These are phyloP conservation scores for Styela clava DNA, from an alignment of 23 tunicate species.

Conservation along the genomic window DNA sequence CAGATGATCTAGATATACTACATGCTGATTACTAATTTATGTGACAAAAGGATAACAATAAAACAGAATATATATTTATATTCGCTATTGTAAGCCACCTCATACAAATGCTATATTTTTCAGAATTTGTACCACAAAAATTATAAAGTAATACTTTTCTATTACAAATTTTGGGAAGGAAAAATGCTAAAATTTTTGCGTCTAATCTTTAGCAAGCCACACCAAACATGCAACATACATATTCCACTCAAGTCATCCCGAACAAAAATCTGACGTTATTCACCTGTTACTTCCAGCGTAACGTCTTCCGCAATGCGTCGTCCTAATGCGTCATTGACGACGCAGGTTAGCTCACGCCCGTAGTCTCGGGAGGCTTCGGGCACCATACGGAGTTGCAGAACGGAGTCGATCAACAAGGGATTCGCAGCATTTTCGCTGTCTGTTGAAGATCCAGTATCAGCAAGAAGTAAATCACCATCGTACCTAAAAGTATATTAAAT, in stretches of 20 bases:
- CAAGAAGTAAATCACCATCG: constrained; percentile 20
- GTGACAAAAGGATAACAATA: no score
- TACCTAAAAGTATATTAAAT: no score
- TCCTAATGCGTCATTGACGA: constrained; percentile 50
- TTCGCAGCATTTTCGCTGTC: constrained; percentile 19
- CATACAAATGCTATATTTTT: no score
- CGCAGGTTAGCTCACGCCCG: constrained; percentile 31
- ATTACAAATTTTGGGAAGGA: no score
- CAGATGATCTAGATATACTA: no score
- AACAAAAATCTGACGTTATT: neutral
- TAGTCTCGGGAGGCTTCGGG: constrained; percentile 35
- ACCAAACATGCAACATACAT: neutral
- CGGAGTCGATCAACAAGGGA: constrained; percentile 26
- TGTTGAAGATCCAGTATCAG: constrained; percentile 20
- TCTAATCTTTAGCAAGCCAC: neutral
- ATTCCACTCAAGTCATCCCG: neutral
- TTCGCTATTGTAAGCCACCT: no score
- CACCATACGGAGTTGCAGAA: constrained; percentile 17
- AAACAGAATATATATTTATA: no score
- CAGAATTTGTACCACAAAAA: no score
- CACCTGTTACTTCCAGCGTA: constrained; percentile 12
- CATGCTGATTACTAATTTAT: no score
- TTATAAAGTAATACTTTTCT: no score
- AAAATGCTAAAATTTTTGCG: no score
- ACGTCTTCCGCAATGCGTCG: neutral